Base-by-base conservation (phyloP, 2,797 vertebrate species). In the Phaenicophaeus curvirostris region DNA sequence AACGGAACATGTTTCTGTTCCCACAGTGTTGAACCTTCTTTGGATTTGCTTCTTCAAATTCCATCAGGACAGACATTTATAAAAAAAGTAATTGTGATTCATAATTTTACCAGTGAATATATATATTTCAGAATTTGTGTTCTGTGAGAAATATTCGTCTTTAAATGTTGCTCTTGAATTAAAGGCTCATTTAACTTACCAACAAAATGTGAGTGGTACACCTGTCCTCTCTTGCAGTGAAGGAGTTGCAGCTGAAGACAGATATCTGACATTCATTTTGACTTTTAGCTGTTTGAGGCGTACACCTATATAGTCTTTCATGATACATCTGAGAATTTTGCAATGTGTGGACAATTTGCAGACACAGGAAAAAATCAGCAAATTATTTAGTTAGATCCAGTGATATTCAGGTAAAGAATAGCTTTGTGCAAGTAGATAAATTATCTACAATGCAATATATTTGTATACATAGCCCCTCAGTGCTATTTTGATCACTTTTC, bases 361-460 rank as follows among this genome's bases (percentile, higher is more conserved):
- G 67, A 76, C 51, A 39, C 0, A 0, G 13, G 2, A 66, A 68
- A 86, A 61, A 8, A 1, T 2, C 25, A 24, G 21, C 21, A 48
- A 19, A 75, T 58, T 1, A 51, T 72, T 78, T 85, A 41, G 23
- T 65, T 68, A 65, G 33, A 90, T 73, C 30, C 15, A 79, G 57
- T 75, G 63, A 79, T 65, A 27, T 54, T 77, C 78, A 78, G 81
- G 57, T 94, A 92, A 92, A 87, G 66, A 68, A 41, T 91, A 89
- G 87, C 65, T 91, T 83, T 12, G 5, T 78, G 57, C 35, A 93
- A 89, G 85, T 33, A 92, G 81, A 68, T 85, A 83, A 58, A 72
- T 77, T 44, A 87, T 65, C 50, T 89, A 62, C 62, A 87, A 37
- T 88, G 46, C n/a, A 77, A 61, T 84, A 11, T 81, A 68, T 85